A percentile compares a stretch with the other conserved stretches of the same genome.
Evolutionary conservation across 2,113 vertebrate species (phyloP).

Genomic region (Dendropsophus ebraccatus): DNA sequence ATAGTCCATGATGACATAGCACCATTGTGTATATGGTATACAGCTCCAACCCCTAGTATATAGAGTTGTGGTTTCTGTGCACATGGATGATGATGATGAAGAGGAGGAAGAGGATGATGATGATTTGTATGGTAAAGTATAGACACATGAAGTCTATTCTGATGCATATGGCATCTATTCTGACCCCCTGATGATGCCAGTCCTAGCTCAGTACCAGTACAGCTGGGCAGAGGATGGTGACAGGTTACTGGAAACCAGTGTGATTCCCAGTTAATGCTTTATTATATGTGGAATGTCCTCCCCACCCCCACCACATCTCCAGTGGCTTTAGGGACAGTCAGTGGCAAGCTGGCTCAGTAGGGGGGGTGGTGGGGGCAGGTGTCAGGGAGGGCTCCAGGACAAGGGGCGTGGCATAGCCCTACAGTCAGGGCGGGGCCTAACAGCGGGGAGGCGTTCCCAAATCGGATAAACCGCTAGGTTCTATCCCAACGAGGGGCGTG

Average conservation of each 20-base stretch:
- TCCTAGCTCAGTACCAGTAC: neutral
- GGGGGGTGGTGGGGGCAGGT: conserved; percentile 54
- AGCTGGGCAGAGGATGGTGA: neutral
- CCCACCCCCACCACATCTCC: conserved; percentile 53
- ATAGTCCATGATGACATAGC: too few relatives aligned
- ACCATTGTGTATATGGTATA: too few relatives aligned
- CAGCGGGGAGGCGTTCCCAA: neutral
- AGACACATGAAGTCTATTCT: neutral
- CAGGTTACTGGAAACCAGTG: neutral
- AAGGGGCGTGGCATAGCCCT: neutral
- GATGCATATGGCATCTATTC: neutral
- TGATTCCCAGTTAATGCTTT: conserved; percentile 24
- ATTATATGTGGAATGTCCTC: conserved; percentile 45
- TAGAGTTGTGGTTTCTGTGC: too few relatives aligned
- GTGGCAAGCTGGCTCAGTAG: conserved; percentile 54
- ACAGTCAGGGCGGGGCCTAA: neutral
- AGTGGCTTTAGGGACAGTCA: conserved; percentile 58
- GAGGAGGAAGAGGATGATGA: neutral
- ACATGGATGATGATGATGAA: neutral
- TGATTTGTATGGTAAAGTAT: neutral
- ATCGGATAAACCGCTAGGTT: conserved; percentile 12
- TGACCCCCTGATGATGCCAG: neutral
- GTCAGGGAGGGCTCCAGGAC: conserved; percentile 41
- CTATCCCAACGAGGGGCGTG: conserved; percentile 7
- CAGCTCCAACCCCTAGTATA: too few relatives aligned